phyloP scores from a whole-genome alignment of 1,140 invertebrate species.

The Babylonia areolata region DNA sequence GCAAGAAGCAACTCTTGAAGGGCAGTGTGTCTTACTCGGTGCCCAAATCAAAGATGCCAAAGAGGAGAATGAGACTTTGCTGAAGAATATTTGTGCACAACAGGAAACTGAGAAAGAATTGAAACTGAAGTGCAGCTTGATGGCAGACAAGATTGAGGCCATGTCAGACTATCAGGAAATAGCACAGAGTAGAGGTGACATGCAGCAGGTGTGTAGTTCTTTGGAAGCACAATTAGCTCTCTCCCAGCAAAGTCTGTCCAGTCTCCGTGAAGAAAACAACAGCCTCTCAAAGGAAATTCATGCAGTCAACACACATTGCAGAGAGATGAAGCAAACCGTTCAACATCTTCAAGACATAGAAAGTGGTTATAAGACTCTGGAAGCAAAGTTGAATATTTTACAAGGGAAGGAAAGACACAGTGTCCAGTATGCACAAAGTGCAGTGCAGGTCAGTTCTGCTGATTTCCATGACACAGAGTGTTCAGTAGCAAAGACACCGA shows the following conservation, averaged over 20 bases:
- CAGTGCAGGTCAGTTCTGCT: neutral
- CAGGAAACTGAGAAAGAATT: neutral
- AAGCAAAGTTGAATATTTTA: neutral
- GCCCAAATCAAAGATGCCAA: slow-evolving; percentile 32
- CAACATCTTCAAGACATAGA: neutral
- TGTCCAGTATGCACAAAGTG: neutral
- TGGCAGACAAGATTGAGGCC: slow-evolving; percentile 2
- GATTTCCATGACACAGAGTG: neutral
- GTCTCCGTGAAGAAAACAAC: neutral
- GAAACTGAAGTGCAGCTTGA: slow-evolving; percentile 23
- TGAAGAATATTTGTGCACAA: neutral
- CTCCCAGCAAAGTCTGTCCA: neutral
- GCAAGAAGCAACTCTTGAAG: neutral
- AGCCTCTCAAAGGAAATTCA: slow-evolving; percentile 41
- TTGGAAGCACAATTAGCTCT: neutral
- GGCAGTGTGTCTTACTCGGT: neutral
- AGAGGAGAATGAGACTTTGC: slow-evolving; percentile 38
- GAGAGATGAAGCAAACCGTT: neutral
- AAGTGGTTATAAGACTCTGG: neutral
- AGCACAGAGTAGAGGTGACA: neutral
- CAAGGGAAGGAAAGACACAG: neutral
- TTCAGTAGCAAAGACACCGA: neutral
- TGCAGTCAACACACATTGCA: neutral
- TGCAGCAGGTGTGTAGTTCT: neutral
- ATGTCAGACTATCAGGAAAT: neutral